Base-by-base conservation (phyloP, 2,888 invertebrate species). In the Zele albiditarsus region DNA sequence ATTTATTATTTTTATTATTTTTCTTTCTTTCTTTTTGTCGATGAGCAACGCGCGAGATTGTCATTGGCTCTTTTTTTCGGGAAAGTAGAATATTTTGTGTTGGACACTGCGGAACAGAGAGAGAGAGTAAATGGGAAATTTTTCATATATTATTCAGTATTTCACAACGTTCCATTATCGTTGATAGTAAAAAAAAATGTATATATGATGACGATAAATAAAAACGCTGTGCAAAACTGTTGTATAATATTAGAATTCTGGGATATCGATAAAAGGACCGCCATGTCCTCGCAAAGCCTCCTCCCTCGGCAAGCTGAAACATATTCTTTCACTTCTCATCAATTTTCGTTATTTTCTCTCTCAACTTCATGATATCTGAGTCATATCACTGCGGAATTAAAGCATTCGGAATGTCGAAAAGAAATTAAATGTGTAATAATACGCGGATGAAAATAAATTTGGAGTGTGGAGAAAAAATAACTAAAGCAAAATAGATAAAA, bases 251-350 rank as follows among this genome's bases (percentile, higher is more conserved):
- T 80, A 78, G 81, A 33, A 49, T 31, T 57, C 31, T 42, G 27
- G 31, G 73, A 73, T 70, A 82, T 83, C 81, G 78, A 75, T 62
- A 25, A 72, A 81, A 80, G 83, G 79, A 84, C 76, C 82, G 83
- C 84, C 85, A 84, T 83, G 86, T 85, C 87, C 88, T 88, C 88
- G 86, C 87, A 88, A 87, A 87, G 86, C 86, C 87, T 87, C 87
- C 84, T 82, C 80, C 84, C 76, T 76, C 79, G 85, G 86, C 84
- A 84, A 84, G 87, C 86, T 87, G 87, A 87, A 88, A 88, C 86
- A 87, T 84, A 87, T 81, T 80, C 78, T 77, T 78, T 82, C 76
- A 83, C n/a, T 28, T 60, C 12, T 25, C 12, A 53, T 84, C 80
- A 83, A 82, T 78, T 63, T 46, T 67, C 77, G 49, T 60, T 63